Percentiles rank a stretch among this genome's conserved stretches.
Conservation (phyloP, 2,888 invertebrate species). For the Athalia rosae region DNA sequence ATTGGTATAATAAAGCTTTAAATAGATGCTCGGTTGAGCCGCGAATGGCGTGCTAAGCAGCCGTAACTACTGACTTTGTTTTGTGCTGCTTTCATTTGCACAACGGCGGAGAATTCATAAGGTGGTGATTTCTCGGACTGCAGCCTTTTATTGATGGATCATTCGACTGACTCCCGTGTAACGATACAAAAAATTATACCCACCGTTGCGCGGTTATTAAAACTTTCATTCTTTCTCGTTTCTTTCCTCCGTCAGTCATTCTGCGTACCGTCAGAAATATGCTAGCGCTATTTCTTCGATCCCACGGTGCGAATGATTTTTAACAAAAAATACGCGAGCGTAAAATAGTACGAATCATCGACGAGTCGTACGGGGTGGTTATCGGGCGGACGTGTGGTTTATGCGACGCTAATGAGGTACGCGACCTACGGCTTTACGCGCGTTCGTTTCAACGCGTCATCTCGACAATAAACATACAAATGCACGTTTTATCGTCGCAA, state of each 20-base stretch:
- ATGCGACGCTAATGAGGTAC: neutral
- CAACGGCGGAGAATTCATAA: slow-evolving; percentile 13
- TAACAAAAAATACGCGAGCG: too few relatives aligned
- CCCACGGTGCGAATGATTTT: too few relatives aligned
- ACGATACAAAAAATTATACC: too few relatives aligned
- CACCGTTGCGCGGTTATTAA: neutral
- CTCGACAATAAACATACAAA: neutral
- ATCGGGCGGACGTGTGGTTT: neutral
- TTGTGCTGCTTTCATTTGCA: slow-evolving; percentile 12
- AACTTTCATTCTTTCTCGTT: neutral
- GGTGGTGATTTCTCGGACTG: too few relatives aligned
- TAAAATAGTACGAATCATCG: too few relatives aligned
- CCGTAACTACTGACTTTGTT: slow-evolving; percentile 40
- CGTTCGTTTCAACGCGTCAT: neutral
- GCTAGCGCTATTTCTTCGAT: too few relatives aligned
- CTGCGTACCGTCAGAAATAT: neutral
- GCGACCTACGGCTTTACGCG: too few relatives aligned
- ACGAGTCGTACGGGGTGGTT: too few relatives aligned
- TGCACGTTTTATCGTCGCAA: too few relatives aligned
- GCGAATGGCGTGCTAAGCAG: slow-evolving; percentile 39
- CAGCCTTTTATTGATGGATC: too few relatives aligned
- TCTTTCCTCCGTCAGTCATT: neutral
- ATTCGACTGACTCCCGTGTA: too few relatives aligned
- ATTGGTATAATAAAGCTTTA: slow-evolving; percentile 55
- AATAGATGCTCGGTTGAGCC: slow-evolving; percentile 19